Evolutionary conservation across 2,888 invertebrate genomes (phyloP).

Genomic region (Hedya salicella): DNA sequence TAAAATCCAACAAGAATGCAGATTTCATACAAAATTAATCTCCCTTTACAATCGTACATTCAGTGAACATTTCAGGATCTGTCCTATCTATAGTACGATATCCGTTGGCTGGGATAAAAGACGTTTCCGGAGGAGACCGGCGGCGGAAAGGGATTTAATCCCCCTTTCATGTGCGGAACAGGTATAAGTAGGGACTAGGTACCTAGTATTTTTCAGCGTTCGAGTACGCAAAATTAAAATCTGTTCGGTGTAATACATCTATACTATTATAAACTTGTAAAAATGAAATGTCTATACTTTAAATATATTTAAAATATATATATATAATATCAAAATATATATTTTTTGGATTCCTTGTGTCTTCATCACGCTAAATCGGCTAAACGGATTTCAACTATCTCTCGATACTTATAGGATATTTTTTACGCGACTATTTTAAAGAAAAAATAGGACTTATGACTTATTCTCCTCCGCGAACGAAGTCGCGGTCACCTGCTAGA

Average conservation of each 20-base stretch:
- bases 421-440: no score
- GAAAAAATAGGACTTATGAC: no score
- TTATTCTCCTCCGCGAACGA: no score
- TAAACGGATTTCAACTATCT: no score
- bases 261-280: no score
- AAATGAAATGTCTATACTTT: no score
- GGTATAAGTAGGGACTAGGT: constrained; percentile 13
- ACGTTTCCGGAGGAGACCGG: constrained; percentile 19
- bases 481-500: no score
- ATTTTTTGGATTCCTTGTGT: no score
- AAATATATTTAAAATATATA: no score
- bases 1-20: constrained; percentile 1
- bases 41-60: constrained; percentile 20
- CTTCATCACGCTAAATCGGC: no score
- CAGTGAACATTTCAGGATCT: constrained; percentile 27
- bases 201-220: not conserved
- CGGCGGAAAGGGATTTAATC: constrained; percentile 5
- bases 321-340: no score
- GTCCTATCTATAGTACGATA: constrained; percentile 31
- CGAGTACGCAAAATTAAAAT: not conserved
- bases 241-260: not conserved
- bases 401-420: no score
- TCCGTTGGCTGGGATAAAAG: constrained; percentile 30
- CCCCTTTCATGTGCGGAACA: constrained; percentile 14
- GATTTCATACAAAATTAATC: constrained; percentile 14